A percentile compares a stretch with the other conserved stretches of the same genome.
These are phyloP conservation scores for Pituophis catenifer DNA, from an alignment of 2,113 vertebrate species.

Conservation along the genomic window DNA sequence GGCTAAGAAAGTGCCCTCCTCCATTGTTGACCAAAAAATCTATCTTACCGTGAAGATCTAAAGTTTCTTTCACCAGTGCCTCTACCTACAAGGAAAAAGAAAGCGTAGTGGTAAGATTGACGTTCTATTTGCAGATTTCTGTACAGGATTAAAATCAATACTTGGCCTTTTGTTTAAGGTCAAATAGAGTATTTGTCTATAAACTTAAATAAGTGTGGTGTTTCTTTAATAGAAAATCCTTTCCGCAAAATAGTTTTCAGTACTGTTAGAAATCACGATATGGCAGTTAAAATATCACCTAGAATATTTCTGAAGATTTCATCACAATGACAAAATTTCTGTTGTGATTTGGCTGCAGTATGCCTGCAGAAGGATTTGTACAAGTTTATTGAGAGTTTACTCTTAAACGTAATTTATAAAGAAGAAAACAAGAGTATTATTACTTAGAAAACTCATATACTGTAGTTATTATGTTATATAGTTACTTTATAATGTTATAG, in stretches of 20 bases:
- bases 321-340: not conserved
- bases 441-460: not conserved
- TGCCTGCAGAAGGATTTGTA: no score
- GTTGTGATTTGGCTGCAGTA: not conserved
- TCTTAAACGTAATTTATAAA: not conserved
- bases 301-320: not conserved
- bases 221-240: not conserved
- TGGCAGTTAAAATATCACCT: not conserved
- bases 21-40: constrained; percentile 93
- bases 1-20: constrained; percentile 86
- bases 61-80: constrained; percentile 77
- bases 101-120: not conserved
- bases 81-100: constrained; percentile 75
- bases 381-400: not conserved
- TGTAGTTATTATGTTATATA: not conserved
- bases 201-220: not conserved
- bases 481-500: not conserved
- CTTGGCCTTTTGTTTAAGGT: not conserved
- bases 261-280: not conserved
- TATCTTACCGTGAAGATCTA: constrained; percentile 77
- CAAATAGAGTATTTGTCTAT: not conserved
- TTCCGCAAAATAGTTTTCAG: not conserved
- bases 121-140: not conserved
- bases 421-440: not conserved
- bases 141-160: not conserved